Evolutionary conservation across 2,113 vertebrate species (phyloP).

Genomic region (Callipepla californica): DNA sequence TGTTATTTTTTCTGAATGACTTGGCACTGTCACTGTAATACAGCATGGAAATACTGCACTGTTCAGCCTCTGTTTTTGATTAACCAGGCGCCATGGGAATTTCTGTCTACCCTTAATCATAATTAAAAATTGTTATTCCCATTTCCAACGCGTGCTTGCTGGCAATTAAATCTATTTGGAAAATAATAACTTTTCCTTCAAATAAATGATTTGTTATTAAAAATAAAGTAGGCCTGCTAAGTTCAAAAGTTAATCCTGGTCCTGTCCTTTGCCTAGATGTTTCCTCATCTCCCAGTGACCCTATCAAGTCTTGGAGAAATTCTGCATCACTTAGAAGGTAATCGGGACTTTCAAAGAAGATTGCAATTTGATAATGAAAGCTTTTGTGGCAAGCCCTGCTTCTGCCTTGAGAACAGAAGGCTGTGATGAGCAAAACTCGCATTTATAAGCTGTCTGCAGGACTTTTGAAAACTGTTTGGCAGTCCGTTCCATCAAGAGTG

Average conservation of each 20-base stretch:
- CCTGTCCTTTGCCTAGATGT: not conserved
- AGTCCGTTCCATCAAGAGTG: not conserved
- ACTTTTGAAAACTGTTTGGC: not conserved
- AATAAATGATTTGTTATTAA: not conserved
- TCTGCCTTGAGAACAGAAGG: not conserved
- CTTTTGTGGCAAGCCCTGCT: not conserved
- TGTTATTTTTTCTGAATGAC: slow-evolving; percentile 19
- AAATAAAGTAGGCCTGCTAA: not conserved
- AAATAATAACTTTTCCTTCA: not conserved
- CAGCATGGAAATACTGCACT: not conserved
- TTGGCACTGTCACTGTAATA: not conserved
- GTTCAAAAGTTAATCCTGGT: not conserved
- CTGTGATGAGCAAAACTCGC: not conserved
- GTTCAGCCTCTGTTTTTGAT: slow-evolving; percentile 25
- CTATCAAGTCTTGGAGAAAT: not conserved
- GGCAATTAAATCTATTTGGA: slow-evolving; percentile 17
- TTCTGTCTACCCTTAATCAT: slow-evolving; percentile 27
- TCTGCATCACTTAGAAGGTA: not conserved
- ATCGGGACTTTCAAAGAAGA: not conserved
- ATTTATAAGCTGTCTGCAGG: not conserved
- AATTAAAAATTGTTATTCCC: slow-evolving; percentile 40
- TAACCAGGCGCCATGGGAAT: slow-evolving; percentile 38
- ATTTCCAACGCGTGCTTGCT: not conserved
- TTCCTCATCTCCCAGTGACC: not conserved
- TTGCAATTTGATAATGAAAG: not conserved